Evolutionary conservation across 1,140 invertebrate genomes (phyloP).

Genomic region (Rhizoglyphus robini): DNA sequence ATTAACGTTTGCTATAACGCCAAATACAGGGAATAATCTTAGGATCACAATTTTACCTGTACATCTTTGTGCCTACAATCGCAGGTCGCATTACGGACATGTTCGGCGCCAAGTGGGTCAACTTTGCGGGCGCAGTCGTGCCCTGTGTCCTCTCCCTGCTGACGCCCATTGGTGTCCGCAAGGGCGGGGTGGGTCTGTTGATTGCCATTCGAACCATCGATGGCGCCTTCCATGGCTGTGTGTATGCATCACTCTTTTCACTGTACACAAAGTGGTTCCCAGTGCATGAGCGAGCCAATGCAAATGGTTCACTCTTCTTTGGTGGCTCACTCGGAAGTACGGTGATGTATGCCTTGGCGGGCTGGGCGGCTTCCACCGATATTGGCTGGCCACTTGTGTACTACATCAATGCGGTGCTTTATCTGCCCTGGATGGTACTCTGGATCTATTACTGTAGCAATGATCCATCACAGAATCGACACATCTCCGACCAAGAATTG

Average conservation of each 20-base stretch:
- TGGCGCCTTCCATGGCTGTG: conserved; percentile 7
- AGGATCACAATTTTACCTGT: conserved; percentile 73
- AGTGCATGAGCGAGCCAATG: not conserved
- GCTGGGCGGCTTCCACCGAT: conserved; percentile 33
- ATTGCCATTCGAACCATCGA: not conserved
- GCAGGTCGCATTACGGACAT: conserved; percentile 58
- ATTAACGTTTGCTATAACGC: not conserved
- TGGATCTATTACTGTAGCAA: not conserved
- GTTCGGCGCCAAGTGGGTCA: conserved; percentile 66
- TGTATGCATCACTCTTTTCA: conserved; percentile 14
- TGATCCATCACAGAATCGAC: not conserved
- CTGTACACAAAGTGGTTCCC: conserved; percentile 14
- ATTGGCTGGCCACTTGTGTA: conserved; percentile 43
- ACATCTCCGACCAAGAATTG: not conserved
- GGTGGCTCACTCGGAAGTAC: conserved; percentile 33
- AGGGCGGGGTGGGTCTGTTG: not conserved
- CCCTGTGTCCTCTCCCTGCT: conserved; percentile 67
- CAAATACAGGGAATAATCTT: conserved; percentile 52
- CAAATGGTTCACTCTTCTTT: conserved; percentile 17
- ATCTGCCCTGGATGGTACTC: not conserved
- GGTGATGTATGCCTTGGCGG: conserved; percentile 28
- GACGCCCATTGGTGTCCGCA: conserved; percentile 52
- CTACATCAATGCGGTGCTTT: not conserved
- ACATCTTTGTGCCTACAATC: conserved; percentile 62
- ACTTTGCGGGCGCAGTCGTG: conserved; percentile 59